phyloP scores from a whole-genome alignment of 2,797 vertebrate genomes.

The Geotrypetes seraphini region DNA sequence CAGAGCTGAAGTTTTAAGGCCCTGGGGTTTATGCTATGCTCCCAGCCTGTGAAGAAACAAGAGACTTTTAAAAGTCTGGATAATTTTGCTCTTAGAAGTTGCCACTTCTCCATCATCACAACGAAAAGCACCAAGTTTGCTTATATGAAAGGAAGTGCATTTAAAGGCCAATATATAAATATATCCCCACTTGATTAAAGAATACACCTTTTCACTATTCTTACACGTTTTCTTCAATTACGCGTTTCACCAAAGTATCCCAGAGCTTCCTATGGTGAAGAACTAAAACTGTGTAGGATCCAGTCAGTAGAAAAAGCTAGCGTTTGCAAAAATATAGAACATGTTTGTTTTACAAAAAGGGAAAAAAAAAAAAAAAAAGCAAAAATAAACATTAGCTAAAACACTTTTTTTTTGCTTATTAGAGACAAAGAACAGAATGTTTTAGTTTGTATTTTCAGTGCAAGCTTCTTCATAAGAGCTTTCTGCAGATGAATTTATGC shows the following conservation, averaged over 20 bases:
- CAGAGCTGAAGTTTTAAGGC: conserved; percentile 76
- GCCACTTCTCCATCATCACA: conserved; percentile 40
- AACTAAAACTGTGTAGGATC: conserved; percentile 46
- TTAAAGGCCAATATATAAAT: conserved; percentile 48
- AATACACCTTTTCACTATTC: conserved; percentile 38
- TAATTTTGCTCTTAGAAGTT: conserved; percentile 73
- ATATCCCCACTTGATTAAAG: conserved; percentile 47
- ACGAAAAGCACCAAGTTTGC: conserved; percentile 55
- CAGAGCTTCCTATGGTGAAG: conserved; percentile 38
- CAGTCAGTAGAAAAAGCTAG: conserved; percentile 56
- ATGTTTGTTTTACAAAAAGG: conserved; percentile 53
- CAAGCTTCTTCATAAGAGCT: conserved; percentile 47
- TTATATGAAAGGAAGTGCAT: conserved; percentile 52
- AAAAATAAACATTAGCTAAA: conserved; percentile 44
- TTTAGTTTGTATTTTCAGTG: conserved; percentile 45
- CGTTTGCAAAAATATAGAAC: conserved; percentile 59
- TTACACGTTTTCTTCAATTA: conserved; percentile 24
- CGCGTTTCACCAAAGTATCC: conserved; percentile 31
- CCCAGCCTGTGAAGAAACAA: conserved; percentile 67
- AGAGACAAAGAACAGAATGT: conserved; percentile 46
- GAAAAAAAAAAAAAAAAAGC: no score
- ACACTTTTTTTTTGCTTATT: conserved; percentile 33
- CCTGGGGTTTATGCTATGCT: conserved; percentile 72
- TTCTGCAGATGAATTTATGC: conserved; percentile 35
- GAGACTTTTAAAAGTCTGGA: conserved; percentile 67